These are phyloP conservation scores for Artibeus jamaicensis DNA, from an alignment of 2,797 vertebrate species.

Conservation along the genomic window DNA sequence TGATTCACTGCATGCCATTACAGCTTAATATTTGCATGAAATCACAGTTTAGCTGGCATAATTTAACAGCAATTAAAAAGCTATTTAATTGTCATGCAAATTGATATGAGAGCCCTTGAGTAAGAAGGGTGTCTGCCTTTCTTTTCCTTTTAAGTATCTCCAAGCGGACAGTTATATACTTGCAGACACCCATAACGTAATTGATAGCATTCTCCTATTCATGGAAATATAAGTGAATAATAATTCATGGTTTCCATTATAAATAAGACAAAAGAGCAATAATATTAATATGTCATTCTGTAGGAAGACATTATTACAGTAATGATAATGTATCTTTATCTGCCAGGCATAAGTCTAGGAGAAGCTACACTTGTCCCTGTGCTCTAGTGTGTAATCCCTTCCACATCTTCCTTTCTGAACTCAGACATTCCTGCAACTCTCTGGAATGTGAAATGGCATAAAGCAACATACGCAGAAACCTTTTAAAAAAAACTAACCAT, in stretches of 20 bases:
- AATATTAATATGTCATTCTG: slow-evolving; percentile 20
- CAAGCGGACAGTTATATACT: slow-evolving; percentile 75
- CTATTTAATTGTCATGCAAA: slow-evolving; percentile 93
- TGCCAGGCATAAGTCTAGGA: background rate
- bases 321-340: slow-evolving; percentile 27
- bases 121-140: slow-evolving; percentile 81
- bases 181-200: slow-evolving; percentile 67
- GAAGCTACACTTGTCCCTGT: background rate
- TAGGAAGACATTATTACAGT: slow-evolving; percentile 30
- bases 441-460: background rate
- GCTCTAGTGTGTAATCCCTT: background rate
- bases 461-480: background rate
- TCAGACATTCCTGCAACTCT: background rate
- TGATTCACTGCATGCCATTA: slow-evolving; percentile 95
- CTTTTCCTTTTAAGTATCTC: slow-evolving; percentile 74
- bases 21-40: slow-evolving; percentile 97
- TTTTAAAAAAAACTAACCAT: background rate
- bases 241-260: slow-evolving; percentile 68
- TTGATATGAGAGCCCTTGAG: slow-evolving; percentile 87
- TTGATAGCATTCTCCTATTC: slow-evolving; percentile 70
- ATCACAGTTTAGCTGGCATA: slow-evolving; percentile 96
- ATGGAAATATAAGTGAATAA: slow-evolving; percentile 62
- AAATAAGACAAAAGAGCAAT: slow-evolving; percentile 51
- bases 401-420: background rate
- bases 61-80: slow-evolving; percentile 98